phyloP scores from a whole-genome alignment of 2,113 vertebrate species.

The Melanocharis versteri region DNA sequence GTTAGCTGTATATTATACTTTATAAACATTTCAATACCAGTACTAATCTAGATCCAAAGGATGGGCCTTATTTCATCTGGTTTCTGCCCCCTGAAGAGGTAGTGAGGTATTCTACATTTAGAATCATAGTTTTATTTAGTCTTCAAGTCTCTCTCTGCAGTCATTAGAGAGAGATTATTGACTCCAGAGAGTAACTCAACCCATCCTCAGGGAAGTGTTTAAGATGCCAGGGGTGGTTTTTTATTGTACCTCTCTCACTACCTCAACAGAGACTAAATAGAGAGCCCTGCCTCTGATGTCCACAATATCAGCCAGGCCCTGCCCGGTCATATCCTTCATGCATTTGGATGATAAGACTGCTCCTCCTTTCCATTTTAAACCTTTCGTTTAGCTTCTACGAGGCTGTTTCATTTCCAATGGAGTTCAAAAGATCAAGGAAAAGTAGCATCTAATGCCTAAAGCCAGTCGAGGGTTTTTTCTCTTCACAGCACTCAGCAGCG shows the following conservation, averaged over 20 bases:
- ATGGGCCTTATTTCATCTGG: neutral
- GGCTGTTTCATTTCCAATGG: neutral
- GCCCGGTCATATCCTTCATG: neutral
- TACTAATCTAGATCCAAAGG: neutral
- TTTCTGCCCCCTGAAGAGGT: neutral
- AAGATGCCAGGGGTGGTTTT: neutral
- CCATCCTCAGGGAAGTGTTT: neutral
- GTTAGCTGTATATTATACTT: neutral
- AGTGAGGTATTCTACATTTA: neutral
- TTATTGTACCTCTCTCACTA: accelerated
- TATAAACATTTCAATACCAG: accelerated
- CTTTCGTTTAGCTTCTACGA: neutral
- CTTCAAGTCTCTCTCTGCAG: neutral
- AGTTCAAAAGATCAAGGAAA: neutral
- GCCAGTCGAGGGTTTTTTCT: neutral
- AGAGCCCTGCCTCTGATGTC: neutral
- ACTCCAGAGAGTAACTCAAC: neutral
- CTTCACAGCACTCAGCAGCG: neutral
- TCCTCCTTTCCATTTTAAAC: neutral
- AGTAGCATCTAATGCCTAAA: neutral
- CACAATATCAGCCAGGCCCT: neutral
- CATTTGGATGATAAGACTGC: neutral
- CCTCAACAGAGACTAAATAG: neutral
- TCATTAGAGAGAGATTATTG: accelerated
- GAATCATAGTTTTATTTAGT: neutral